Percentiles rank a stretch among this genome's conserved stretches.
Conservation (phyloP, 2,888 invertebrate genomes). For the Noctuana brunneofusca region DNA sequence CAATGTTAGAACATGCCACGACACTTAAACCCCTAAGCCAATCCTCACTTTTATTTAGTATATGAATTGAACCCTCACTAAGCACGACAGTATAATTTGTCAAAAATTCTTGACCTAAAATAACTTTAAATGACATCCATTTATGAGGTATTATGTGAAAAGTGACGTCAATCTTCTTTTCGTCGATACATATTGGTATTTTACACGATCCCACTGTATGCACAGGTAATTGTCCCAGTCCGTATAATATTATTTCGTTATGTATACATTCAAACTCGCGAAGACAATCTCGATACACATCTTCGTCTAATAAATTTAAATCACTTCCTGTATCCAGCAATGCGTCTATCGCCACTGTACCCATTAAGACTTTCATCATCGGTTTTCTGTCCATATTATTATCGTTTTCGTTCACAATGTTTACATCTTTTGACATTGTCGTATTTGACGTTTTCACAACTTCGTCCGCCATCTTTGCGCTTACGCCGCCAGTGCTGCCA, state of each 20-base stretch:
- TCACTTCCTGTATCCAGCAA: not conserved
- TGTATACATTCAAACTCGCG: not conserved
- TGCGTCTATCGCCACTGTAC: not conserved
- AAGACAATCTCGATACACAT: not conserved
- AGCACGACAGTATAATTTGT: not conserved
- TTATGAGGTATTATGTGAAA: not conserved
- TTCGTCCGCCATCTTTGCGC: not conserved
- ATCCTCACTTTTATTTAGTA: not conserved
- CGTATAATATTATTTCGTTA: not conserved
- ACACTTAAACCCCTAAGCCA: too few species aligned
- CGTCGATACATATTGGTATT: not conserved
- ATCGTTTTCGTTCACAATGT: too few species aligned
- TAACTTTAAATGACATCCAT: not conserved
- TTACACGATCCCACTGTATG: not conserved
- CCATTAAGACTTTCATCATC: not conserved
- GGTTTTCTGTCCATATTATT: not conserved
- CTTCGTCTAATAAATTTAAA: not conserved
- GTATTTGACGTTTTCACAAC: not conserved
- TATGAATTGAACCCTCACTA: not conserved
- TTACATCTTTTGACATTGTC: not conserved
- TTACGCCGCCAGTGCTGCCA: not conserved
- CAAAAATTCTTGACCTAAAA: not conserved
- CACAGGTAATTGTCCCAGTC: not conserved
- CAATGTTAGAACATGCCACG: too few species aligned
- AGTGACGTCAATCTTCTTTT: not conserved